phyloP scores from a whole-genome alignment of 2,888 invertebrate species.

The Calliscelio sp. region DNA sequence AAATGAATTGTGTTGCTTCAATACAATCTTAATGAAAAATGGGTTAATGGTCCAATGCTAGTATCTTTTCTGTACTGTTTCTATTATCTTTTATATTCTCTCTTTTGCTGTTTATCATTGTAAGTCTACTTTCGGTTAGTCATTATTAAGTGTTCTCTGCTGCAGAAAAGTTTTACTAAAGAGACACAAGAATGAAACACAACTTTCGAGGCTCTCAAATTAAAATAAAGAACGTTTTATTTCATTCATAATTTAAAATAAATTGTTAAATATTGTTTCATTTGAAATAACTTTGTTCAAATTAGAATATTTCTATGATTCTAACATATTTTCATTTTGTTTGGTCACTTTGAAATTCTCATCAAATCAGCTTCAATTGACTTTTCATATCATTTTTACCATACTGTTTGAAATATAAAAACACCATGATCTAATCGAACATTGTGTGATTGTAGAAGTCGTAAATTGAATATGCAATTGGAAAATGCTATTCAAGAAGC shows the following conservation, averaged over 20 bases:
- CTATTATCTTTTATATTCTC: neutral
- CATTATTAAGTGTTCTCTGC: neutral
- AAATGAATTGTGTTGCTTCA: neutral
- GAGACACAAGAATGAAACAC: too few relatives aligned
- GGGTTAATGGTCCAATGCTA: constrained; percentile 5
- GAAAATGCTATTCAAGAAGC: constrained; percentile 97
- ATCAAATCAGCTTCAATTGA: too few relatives aligned
- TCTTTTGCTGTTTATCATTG: constrained; percentile 5
- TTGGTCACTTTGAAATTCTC: too few relatives aligned
- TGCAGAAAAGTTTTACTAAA: neutral
- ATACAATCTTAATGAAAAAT: constrained; percentile 11
- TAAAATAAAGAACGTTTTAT: too few relatives aligned
- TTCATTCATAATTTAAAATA: too few relatives aligned
- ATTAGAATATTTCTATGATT: too few relatives aligned
- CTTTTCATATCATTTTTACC: too few relatives aligned
- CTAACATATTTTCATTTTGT: too few relatives aligned
- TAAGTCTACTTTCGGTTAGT: neutral
- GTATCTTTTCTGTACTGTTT: constrained; percentile 4
- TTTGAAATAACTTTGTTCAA: too few relatives aligned
- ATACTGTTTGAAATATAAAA: neutral
- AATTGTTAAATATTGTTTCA: too few relatives aligned
- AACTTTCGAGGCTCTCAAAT: too few relatives aligned
- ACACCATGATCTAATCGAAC: constrained; percentile 30
- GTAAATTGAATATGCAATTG: constrained; percentile 95
- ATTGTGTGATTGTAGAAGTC: constrained; percentile 90